A percentile compares a stretch with the other conserved stretches of the same genome.
phyloP scores from a whole-genome alignment of 2,888 invertebrate species.

The Aphidoletes aphidimyza region DNA sequence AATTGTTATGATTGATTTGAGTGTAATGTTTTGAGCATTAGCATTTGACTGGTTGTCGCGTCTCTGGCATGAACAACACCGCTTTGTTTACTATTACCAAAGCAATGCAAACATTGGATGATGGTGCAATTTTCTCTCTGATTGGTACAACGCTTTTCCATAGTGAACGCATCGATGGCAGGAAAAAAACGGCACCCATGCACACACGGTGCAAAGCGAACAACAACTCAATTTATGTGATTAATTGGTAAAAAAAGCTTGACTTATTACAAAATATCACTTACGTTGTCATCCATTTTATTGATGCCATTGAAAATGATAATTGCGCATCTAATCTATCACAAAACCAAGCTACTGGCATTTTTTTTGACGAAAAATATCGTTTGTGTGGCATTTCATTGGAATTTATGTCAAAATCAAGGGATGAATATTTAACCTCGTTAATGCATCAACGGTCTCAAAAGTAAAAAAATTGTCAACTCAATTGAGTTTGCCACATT shows the following conservation, averaged over 20 bases:
- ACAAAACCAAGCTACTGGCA: not conserved
- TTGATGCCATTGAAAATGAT: not conserved
- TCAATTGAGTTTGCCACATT: slow-evolving; percentile 49
- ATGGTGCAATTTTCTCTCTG: not conserved
- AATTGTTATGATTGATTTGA: slow-evolving; percentile 7
- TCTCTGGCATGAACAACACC: not conserved
- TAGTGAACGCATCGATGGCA: not conserved
- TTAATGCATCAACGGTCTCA: slow-evolving; percentile 30
- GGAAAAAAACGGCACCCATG: no score
- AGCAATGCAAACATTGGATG: not conserved
- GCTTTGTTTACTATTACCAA: not conserved
- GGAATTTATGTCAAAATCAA: not conserved
- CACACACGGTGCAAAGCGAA: no score
- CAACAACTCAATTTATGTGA: not conserved
- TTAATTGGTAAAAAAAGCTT: not conserved
- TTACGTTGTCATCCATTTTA: not conserved
- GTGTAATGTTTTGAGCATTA: not conserved
- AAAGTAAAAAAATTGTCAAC: not conserved
- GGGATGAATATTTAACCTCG: slow-evolving; percentile 41
- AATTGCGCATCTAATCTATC: not conserved
- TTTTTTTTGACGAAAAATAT: no score
- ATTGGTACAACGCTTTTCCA: not conserved
- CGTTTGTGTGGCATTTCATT: not conserved
- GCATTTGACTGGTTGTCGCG: not conserved
- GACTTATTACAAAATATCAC: slow-evolving; percentile 41